These are phyloP conservation scores for Corythucha ciliata DNA, from an alignment of 2,888 invertebrate genomes.

Conservation along the genomic window DNA sequence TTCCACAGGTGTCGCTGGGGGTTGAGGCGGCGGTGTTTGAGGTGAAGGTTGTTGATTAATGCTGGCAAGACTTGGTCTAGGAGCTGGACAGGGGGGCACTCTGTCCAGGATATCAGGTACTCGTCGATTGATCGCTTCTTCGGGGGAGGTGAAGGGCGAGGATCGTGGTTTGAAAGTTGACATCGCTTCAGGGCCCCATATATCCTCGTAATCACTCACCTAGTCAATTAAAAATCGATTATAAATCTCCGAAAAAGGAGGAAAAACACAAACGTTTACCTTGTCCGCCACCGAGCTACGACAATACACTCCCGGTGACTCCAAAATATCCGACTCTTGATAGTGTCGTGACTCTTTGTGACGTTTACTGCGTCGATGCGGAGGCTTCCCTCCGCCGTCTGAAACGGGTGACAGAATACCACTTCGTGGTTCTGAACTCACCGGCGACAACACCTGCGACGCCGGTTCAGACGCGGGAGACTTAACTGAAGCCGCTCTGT, in stretches of 20 bases:
- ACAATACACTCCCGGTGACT: constrained; percentile 72
- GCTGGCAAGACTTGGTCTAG: constrained; percentile 22
- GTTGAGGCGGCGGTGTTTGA: constrained; percentile 30
- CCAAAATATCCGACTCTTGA: constrained; percentile 71
- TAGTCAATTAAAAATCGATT: constrained; percentile 12
- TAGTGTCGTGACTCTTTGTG: constrained; percentile 45
- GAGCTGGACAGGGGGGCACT: constrained; percentile 28
- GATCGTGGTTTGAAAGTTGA: constrained; percentile 39
- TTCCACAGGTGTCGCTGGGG: constrained; percentile 31
- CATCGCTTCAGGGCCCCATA: constrained; percentile 63
- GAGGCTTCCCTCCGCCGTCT: constrained; percentile 41
- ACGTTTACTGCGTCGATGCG: constrained; percentile 41
- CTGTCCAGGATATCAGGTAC: constrained; percentile 36
- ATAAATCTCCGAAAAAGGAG: background rate
- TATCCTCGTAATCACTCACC: constrained; percentile 86
- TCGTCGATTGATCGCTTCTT: constrained; percentile 26
- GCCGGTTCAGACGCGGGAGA: constrained; percentile 28
- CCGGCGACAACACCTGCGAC: constrained; percentile 21
- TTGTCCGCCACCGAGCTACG: constrained; percentile 82
- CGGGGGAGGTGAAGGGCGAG: constrained; percentile 36
- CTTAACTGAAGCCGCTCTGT: constrained; percentile 21
- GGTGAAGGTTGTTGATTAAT: constrained; percentile 25
- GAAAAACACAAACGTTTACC: constrained; percentile 38
- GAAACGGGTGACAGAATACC: constrained; percentile 42
- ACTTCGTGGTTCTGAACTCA: constrained; percentile 24